Percentiles rank a stretch among this genome's conserved stretches.
Evolutionary conservation across 2,888 invertebrate genomes (phyloP).

Genomic region (Drosophila subquinaria): DNA sequence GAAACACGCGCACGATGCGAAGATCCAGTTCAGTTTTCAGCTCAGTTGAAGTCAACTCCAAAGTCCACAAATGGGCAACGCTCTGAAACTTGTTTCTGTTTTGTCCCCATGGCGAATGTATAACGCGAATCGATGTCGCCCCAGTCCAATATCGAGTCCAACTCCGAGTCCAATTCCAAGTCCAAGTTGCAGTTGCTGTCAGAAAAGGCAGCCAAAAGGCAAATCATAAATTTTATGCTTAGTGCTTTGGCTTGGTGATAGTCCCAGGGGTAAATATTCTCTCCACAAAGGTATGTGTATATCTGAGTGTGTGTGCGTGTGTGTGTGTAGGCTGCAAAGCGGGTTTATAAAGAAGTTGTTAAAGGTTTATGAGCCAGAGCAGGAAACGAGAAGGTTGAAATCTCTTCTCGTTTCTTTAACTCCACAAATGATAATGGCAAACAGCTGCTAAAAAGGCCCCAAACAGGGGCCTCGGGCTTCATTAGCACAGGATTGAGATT

Average conservation of each 20-base stretch:
- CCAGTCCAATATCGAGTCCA: slow-evolving; percentile 37
- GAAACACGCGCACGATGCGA: slow-evolving; percentile 35
- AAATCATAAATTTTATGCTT: slow-evolving; percentile 79
- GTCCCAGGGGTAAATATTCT: slow-evolving; percentile 34
- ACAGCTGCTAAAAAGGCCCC: slow-evolving; percentile 56
- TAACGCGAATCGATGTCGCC: slow-evolving; percentile 66
- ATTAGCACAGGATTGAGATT: slow-evolving; percentile 50
- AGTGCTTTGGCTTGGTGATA: slow-evolving; percentile 38
- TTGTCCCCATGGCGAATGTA: slow-evolving; percentile 52
- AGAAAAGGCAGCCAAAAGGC: slow-evolving; percentile 68
- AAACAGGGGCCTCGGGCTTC: slow-evolving; percentile 28
- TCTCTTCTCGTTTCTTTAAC: slow-evolving; percentile 12
- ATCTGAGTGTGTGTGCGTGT: slow-evolving; percentile 19
- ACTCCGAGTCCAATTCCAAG: slow-evolving; percentile 8
- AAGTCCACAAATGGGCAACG: slow-evolving; percentile 68
- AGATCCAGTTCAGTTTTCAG: slow-evolving; percentile 48
- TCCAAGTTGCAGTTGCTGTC: slow-evolving; percentile 44
- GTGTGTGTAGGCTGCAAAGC: slow-evolving; percentile 42
- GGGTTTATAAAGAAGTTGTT: slow-evolving; percentile 65
- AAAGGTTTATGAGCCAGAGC: slow-evolving; percentile 58
- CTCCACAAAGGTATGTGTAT: slow-evolving; percentile 4
- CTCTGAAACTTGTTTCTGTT: slow-evolving; percentile 66
- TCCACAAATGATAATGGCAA: slow-evolving; percentile 54
- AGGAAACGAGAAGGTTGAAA: slow-evolving; percentile 36
- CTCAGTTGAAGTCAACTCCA: slow-evolving; percentile 40